Conservation (phyloP, 2,888 invertebrate species). For the Aelia acuminata region DNA sequence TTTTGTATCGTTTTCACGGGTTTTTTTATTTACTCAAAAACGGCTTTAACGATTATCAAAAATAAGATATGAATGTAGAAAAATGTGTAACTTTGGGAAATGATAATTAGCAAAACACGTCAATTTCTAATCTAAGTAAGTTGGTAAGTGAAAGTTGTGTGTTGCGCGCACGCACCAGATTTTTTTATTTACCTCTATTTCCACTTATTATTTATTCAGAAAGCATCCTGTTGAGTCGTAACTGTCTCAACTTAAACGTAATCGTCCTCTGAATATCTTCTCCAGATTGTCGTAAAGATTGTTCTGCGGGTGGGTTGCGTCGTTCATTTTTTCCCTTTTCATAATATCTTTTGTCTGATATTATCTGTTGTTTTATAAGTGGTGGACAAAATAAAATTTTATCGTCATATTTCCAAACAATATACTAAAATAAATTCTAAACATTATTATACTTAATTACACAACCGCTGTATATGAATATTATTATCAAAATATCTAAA, state of each 20-base stretch:
- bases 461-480: background rate
- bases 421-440: background rate
- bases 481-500: too few species aligned
- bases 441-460: background rate
- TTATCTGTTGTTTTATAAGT: background rate
- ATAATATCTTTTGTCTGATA: background rate
- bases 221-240: background rate
- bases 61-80: too few species aligned
- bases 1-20: too few species aligned
- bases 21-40: too few species aligned
- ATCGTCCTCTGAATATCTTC: background rate
- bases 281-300: background rate
- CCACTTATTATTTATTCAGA: background rate
- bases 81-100: too few species aligned
- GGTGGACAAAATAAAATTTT: background rate
- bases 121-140: too few species aligned
- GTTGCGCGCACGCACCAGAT: too few species aligned
- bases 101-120: too few species aligned
- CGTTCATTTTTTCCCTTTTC: background rate
- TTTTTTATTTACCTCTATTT: too few species aligned
- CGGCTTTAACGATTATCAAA: too few species aligned
- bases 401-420: background rate
- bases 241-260: background rate
- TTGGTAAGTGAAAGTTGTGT: too few species aligned
- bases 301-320: background rate